These are phyloP conservation scores for Megalops cyprinoides DNA, from an alignment of 2,797 vertebrate species.

Conservation along the genomic window DNA sequence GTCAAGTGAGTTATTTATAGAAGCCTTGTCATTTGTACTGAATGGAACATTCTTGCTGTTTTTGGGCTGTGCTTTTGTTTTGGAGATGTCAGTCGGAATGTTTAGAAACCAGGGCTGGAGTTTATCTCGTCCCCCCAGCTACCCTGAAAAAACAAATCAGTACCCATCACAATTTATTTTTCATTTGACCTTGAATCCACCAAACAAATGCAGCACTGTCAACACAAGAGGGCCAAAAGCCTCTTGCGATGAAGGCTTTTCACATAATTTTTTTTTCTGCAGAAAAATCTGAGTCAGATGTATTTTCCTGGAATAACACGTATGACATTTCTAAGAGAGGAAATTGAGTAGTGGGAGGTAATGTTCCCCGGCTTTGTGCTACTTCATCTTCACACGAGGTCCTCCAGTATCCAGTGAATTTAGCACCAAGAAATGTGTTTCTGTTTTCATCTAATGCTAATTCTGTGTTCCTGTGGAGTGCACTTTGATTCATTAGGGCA, in stretches of 20 bases:
- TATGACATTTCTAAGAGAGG: background rate
- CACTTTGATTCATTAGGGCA: constrained; percentile 14
- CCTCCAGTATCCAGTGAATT: background rate
- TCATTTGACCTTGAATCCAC: constrained; percentile 16
- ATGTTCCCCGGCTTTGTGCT: background rate
- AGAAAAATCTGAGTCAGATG: background rate
- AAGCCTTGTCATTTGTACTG: constrained; percentile 25
- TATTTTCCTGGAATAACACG: background rate
- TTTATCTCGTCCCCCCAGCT: constrained; percentile 13
- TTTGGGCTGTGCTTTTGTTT: constrained; percentile 25
- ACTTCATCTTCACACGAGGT: background rate
- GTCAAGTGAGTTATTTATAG: constrained; percentile 38
- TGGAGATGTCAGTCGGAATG: constrained; percentile 29
- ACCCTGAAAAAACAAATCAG: constrained; percentile 26
- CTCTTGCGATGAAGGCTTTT: background rate
- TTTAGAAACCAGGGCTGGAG: constrained; percentile 31
- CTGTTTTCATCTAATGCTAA: background rate
- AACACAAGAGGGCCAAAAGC: background rate
- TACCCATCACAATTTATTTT: constrained; percentile 9
- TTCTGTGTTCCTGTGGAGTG: background rate
- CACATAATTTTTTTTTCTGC: background rate
- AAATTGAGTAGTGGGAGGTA: background rate
- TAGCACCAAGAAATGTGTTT: background rate
- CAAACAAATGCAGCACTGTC: no score
- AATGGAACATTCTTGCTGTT: constrained; percentile 40